Evolutionary conservation across 2,797 vertebrate genomes (phyloP).

Genomic region (Sebastiscus albofasciatus): DNA sequence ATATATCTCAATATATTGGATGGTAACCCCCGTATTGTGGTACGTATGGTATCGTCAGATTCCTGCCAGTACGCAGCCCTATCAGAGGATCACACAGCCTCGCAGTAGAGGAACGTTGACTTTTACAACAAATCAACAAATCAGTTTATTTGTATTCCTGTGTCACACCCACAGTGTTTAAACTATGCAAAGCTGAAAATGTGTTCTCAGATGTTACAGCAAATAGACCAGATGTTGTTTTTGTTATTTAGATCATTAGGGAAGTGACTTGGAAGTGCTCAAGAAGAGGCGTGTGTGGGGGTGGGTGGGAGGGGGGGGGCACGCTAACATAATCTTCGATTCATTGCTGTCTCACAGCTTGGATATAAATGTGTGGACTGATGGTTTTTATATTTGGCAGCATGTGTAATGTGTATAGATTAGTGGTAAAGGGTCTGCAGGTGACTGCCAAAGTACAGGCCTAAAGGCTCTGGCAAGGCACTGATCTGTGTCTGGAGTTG

Average conservation of each 20-base stretch:
- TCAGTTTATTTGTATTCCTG: neutral
- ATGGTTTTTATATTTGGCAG: neutral
- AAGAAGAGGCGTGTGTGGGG: neutral
- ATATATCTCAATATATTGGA: neutral
- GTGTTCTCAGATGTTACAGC: conserved; percentile 6
- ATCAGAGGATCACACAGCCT: no score
- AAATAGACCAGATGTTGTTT: conserved; percentile 34
- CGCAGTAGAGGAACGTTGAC: neutral
- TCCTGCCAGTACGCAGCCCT: neutral
- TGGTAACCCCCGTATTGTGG: neutral
- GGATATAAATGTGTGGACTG: neutral
- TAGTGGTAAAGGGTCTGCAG: neutral
- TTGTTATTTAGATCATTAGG: conserved; percentile 24
- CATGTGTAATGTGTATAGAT: neutral
- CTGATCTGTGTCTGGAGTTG: neutral
- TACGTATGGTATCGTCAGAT: neutral
- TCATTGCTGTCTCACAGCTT: neutral
- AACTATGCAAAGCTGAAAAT: neutral
- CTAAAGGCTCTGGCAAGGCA: neutral
- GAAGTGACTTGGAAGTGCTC: conserved; percentile 1
- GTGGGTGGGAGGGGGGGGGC: neutral
- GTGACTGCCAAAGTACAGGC: conserved; percentile 3
- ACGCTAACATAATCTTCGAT: neutral
- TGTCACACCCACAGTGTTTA: neutral
- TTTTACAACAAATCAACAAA: neutral